Evolutionary conservation across 2,113 vertebrate species (phyloP), one percentile per base, ranked within the genome.

Genomic region (Todiramphus chloris): DNA sequence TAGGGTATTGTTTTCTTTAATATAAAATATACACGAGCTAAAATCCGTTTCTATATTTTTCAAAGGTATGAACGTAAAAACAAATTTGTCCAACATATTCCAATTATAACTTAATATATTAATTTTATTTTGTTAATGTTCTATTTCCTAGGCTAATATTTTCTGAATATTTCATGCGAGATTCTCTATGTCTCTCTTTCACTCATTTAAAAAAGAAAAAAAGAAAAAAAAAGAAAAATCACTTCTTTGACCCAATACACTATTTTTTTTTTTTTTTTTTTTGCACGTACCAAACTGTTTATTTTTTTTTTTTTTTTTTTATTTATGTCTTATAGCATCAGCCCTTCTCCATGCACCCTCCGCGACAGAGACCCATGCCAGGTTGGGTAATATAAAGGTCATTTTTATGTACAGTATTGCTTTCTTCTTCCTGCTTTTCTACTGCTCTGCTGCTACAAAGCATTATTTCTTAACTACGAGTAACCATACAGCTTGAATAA

Each of bases 61-160:
- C 97, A 97, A 97, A 98, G 98, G 97, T 97, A 98, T 60, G 96
- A 98, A 98, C 97, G 97, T 98, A 98, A 98, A 98, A 98, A 97
- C 97, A 97, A 98, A 97, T 97, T 98, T 98, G 97, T 97, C 95
- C 96, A 98, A 98, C 98, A 98, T 98, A 95, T 97, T 96, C 98
- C 98, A 98, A 98, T 98, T 97, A 98, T 98, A 98, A 98, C 98
- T 98, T 98, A 98, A 98, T 98, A 98, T 98, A 98, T 98, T 98
- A 98, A 97, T 97, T 98, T 98, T 97, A 97, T 78, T 98, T 98
- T 96, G 97, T 98, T 98, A 98, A 98, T 88, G 97, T 96, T 98
- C 98, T 98, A 97, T 98, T 96, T 97, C 95, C 97, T 98, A 98
- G 98, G 97, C 97, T 98, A 98, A 97, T 98, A 98, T 97, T 97